Base-by-base conservation (phyloP, 2,888 invertebrate genomes). In the Lymantria monacha region DNA sequence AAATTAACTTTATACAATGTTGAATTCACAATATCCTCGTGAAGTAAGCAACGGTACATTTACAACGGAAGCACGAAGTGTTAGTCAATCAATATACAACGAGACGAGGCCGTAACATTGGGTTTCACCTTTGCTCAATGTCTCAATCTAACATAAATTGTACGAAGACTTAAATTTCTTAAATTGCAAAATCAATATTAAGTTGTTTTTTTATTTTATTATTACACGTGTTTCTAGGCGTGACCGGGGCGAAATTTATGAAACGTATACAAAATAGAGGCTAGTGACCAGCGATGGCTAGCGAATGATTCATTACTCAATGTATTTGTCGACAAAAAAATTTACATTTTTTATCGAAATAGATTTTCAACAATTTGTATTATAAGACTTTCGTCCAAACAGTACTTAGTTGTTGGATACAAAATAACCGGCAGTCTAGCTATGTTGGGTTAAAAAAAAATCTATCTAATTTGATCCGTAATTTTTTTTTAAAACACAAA, bases 111-210 rank as follows among this genome's bases (percentile, higher is more conserved):
- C 85, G 72, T 42, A 63, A 77, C 68, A 66, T 71, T 71, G 59
- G 66, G 79, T 84, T 86, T 84, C 83, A 85, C 85, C 81, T 87
- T 81, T 82, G 71, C 73, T 85, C 81, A 79, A 79, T 79, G 76
- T 66, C 73, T 75, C 49, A 14, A 60, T 49, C 69, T 66, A 60
- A 71, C 63, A 63, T 69, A 67, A n/a, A 71, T 59, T 22, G 49
- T 59, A 65, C 53, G 61, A 53, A 55, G 59, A 49, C 65, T 68
- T 55, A 59, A 67, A 72, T 70, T 72, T 69, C 59, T 63, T 52
- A 65, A 63, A 72, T 70, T 73, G 63, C 67, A 55, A 70, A 70
- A 74, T 69, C 65, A 53, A 70, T 65, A 59, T 43, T n/a, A n/a
- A 48, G 46, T 46, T 56, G 48, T 38, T 60, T 49, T 62, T 55